Percentiles rank a stretch among this genome's conserved stretches.
Conservation (phyloP, 2,888 invertebrate species). For the Tiphia femorata region DNA sequence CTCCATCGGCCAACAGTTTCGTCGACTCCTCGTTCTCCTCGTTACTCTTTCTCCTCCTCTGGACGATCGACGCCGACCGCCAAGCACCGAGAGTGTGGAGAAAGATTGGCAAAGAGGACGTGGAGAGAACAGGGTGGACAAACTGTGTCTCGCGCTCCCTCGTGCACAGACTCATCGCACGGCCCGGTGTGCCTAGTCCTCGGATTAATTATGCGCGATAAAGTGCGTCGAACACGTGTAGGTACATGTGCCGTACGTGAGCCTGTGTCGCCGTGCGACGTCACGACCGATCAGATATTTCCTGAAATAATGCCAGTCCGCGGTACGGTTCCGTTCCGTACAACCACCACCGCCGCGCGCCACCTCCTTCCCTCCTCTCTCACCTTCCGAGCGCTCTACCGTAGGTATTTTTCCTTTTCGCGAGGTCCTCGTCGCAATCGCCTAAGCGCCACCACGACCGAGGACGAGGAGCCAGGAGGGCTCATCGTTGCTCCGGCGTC, state of each 20-base stretch:
- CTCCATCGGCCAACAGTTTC: background rate
- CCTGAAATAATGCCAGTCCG: conserved; percentile 48
- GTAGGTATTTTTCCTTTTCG: too few relatives aligned
- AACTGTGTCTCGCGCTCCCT: conserved; percentile 10
- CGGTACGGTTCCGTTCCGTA: conserved; percentile 2
- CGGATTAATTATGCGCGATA: conserved; percentile 55
- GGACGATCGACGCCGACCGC: background rate
- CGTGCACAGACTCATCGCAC: conserved; percentile 40
- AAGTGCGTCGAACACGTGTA: conserved; percentile 61
- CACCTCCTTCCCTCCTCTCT: too few relatives aligned
- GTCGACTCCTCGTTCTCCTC: conserved; percentile 15
- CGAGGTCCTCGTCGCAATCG: too few relatives aligned
- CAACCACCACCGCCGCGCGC: too few relatives aligned
- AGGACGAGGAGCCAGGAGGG: too few relatives aligned
- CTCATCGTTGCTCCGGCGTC: too few relatives aligned
- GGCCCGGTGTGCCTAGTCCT: conserved; percentile 35
- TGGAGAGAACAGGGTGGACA: background rate
- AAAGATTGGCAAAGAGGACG: too few relatives aligned
- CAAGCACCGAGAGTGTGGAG: background rate
- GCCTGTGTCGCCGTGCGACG: conserved; percentile 44
- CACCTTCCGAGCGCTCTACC: too few relatives aligned
- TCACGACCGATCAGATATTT: conserved; percentile 51
- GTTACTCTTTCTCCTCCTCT: background rate
- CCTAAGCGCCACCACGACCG: too few relatives aligned
- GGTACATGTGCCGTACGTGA: conserved; percentile 43